Percentiles rank a stretch among this genome's conserved stretches.
These are phyloP conservation scores for Neolamprologus fasciatus DNA, from an alignment of 2,113 vertebrate species.

Conservation along the genomic window DNA sequence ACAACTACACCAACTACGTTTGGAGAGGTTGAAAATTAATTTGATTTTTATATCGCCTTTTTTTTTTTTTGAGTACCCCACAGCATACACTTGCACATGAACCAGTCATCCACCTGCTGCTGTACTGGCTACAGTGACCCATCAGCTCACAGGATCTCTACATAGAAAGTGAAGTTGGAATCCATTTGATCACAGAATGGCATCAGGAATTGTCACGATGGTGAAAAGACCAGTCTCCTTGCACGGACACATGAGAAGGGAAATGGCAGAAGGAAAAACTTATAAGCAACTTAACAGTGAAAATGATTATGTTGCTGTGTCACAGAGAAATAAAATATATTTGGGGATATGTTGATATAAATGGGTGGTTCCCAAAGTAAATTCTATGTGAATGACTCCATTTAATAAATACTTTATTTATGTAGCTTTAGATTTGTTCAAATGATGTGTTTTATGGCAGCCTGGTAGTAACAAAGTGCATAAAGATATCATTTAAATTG, in stretches of 20 bases:
- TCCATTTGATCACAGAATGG: background rate
- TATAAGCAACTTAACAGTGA: background rate
- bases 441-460: background rate
- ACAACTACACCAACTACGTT: background rate
- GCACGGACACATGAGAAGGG: background rate
- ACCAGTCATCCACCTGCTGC: background rate
- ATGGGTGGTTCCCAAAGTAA: background rate
- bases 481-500: background rate
- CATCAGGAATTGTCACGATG: background rate
- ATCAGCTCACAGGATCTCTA: background rate
- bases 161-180: background rate
- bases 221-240: background rate
- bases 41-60: background rate
- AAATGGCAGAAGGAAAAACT: background rate
- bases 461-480: background rate
- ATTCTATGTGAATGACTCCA: background rate
- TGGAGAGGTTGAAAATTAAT: background rate
- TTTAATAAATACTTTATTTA: background rate
- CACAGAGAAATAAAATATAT: background rate
- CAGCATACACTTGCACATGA: background rate
- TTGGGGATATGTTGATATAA: background rate
- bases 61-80: background rate
- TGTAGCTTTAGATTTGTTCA: background rate
- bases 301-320: background rate
- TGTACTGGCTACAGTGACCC: background rate